These are phyloP conservation scores for Halictus rubicundus DNA, from an alignment of 1,140 invertebrate species.

Conservation along the genomic window DNA sequence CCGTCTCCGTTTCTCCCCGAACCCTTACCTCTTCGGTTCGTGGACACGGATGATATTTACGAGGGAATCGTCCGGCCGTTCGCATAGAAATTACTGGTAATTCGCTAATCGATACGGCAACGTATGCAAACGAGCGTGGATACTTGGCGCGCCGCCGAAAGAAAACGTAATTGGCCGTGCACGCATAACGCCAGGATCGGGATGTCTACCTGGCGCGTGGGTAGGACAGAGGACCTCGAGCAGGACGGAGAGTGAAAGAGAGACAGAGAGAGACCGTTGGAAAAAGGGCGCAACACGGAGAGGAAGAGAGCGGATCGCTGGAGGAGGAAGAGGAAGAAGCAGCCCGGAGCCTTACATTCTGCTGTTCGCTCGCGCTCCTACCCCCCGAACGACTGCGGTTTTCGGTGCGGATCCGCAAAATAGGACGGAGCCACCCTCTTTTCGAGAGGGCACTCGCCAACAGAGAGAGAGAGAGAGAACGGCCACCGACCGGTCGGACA, in stretches of 20 bases:
- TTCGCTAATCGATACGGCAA: slow-evolving; percentile 54
- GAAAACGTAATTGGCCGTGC: background rate
- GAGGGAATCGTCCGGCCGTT: slow-evolving; percentile 36
- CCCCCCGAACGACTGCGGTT: slow-evolving; percentile 58
- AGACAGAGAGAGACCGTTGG: background rate
- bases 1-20: background rate
- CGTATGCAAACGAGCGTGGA: slow-evolving; percentile 18
- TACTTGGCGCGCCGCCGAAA: background rate
- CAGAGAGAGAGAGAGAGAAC: background rate
- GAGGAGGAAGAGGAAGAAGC: background rate
- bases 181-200: no score
- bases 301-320: background rate
- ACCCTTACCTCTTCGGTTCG: background rate
- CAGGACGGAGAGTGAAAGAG: background rate
- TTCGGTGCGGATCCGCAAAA: slow-evolving; percentile 64
- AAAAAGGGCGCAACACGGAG: background rate
- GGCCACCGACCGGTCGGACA: background rate
- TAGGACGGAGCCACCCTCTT: slow-evolving; percentile 56
- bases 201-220: background rate
- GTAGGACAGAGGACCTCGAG: background rate
- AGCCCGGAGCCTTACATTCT: background rate
- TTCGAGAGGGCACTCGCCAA: slow-evolving; percentile 45
- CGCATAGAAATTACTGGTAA: slow-evolving; percentile 54
- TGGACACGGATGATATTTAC: slow-evolving; percentile 48
- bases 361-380: slow-evolving; percentile 2